A percentile compares a stretch with the other conserved stretches of the same genome.
Conservation (phyloP, 2,888 invertebrate species). For the Hirtodrosophila cameraria region DNA sequence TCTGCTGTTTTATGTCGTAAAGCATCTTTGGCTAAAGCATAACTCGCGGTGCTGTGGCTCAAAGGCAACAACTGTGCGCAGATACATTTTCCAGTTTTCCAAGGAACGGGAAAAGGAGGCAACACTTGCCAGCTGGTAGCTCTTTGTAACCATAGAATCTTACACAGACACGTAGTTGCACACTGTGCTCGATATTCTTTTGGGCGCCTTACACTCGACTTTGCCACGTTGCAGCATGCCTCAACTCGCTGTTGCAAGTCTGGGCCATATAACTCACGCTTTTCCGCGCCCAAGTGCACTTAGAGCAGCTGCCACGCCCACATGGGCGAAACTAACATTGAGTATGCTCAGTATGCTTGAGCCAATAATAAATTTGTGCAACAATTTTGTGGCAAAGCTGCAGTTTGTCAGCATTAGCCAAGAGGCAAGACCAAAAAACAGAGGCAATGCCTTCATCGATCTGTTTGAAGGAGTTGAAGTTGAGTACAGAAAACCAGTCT, state of each 20-base stretch:
- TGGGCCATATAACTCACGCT: conserved; percentile 63
- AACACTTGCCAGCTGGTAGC: conserved; percentile 19
- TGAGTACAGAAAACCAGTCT: neutral
- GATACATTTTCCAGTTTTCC: conserved; percentile 33
- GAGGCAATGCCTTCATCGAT: conserved; percentile 25
- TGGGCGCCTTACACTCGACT: conserved; percentile 12
- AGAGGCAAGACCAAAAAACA: neutral
- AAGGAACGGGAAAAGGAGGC: conserved; percentile 1
- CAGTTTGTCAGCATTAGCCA: conserved; percentile 74
- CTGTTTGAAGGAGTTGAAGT: neutral
- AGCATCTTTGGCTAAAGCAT: conserved; percentile 40
- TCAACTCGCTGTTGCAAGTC: conserved; percentile 16
- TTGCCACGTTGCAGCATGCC: neutral
- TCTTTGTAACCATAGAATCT: conserved; percentile 24
- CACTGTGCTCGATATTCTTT: conserved; percentile 8
- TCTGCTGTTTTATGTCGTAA: conserved; percentile 45
- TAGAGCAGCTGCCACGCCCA: conserved; percentile 29
- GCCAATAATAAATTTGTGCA: conserved; percentile 76
- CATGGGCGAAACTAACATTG: conserved; percentile 21
- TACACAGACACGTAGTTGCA: conserved; percentile 40
- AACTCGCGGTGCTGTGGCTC: conserved; percentile 23
- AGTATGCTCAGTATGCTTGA: conserved; percentile 52
- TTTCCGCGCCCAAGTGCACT: conserved; percentile 68
- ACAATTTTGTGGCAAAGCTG: conserved; percentile 74
- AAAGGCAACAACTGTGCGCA: conserved; percentile 18